phyloP scores from a whole-genome alignment of 2,113 vertebrate genomes.

The Ceyx cyanopectus region DNA sequence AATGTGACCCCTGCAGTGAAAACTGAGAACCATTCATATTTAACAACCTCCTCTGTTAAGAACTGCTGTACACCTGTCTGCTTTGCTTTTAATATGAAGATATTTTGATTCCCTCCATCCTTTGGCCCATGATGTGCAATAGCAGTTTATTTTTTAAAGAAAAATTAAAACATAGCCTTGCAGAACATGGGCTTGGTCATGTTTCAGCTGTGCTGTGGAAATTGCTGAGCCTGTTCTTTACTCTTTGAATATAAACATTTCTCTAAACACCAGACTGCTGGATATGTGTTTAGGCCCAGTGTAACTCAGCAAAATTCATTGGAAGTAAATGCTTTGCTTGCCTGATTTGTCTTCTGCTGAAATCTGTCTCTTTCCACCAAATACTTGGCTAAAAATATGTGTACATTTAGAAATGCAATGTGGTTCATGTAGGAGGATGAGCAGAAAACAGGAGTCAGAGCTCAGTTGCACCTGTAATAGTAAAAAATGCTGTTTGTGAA shows the following conservation, averaged over 20 bases:
- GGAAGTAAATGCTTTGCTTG: background rate
- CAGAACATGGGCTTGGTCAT: background rate
- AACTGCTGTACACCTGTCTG: background rate
- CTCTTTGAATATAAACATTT: background rate
- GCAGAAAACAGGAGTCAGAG: background rate
- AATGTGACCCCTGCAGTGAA: constrained; percentile 15
- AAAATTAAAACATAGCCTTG: background rate
- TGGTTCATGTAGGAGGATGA: background rate
- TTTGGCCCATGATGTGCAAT: background rate
- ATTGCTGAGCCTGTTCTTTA: background rate
- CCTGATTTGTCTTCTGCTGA: background rate
- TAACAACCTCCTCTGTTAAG: background rate
- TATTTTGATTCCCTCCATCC: background rate
- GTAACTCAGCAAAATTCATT: background rate
- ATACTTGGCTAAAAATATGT: background rate
- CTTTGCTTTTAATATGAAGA: background rate
- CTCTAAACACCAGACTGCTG: background rate
- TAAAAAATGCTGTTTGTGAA: constrained; percentile 14
- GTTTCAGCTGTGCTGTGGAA: background rate
- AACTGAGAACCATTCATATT: background rate
- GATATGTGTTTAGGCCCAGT: background rate
- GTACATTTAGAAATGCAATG: background rate
- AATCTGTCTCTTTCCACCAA: background rate
- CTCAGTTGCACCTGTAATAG: constrained; percentile 41
- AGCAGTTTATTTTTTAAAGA: background rate